phyloP scores from a whole-genome alignment of 2,113 vertebrate genomes.

The Epinephelus cyanopodus region DNA sequence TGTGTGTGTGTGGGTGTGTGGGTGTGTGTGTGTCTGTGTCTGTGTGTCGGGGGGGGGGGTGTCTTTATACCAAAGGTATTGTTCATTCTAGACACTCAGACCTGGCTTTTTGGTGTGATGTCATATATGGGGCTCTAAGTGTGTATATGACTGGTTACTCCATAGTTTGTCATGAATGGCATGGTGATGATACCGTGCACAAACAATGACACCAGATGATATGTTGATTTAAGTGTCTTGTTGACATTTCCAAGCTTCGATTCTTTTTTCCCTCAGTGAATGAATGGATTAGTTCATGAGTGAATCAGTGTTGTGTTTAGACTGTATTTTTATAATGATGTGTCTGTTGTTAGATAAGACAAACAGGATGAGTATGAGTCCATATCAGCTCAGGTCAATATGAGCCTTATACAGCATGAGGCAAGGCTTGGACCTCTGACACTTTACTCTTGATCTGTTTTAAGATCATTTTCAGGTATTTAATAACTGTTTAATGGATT shows the following conservation, averaged over 20 bases:
- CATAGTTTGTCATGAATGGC: neutral
- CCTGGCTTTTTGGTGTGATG: neutral
- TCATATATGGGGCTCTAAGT: neutral
- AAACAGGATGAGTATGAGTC: neutral
- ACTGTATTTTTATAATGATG: neutral
- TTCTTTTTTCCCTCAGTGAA: neutral
- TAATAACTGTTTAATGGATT: neutral
- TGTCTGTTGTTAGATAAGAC: neutral
- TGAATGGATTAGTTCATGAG: conserved; percentile 1
- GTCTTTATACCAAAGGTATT: neutral
- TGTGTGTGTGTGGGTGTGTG: neutral
- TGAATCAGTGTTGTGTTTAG: neutral
- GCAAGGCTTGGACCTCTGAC: too few relatives aligned
- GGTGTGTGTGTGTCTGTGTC: too few relatives aligned
- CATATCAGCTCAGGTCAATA: too few relatives aligned
- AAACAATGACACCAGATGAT: conserved; percentile 15
- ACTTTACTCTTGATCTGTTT: too few relatives aligned
- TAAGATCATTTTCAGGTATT: too few relatives aligned
- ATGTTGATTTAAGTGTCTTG: conserved; percentile 18
- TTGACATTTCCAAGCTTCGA: conserved; percentile 40
- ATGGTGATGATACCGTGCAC: neutral
- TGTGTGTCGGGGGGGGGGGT: too few relatives aligned
- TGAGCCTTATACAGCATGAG: too few relatives aligned
- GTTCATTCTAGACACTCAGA: neutral
- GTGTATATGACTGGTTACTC: neutral